Evolutionary conservation across 2,888 invertebrate species (phyloP), one percentile per base, ranked within the genome.

Genomic region (Andrena hattorfiana): DNA sequence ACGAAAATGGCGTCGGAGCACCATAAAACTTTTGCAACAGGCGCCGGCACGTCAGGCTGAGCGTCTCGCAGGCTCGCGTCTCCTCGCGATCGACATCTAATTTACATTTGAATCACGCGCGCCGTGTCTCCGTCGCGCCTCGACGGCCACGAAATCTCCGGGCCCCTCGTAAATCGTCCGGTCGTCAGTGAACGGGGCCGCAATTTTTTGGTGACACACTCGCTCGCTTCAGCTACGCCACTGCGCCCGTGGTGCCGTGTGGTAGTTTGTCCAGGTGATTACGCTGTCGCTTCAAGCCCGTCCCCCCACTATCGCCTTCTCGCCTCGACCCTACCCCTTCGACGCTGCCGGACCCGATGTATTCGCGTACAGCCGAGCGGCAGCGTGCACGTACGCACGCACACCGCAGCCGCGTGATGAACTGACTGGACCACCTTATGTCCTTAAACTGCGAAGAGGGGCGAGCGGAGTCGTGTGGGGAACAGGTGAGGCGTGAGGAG

Each of bases 191-290:
- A 75, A 72, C 64, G 77, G 76, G 77, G 76, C 13, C 73, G 77
- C 85, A 81, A 89, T 85, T 85, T 79, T 87, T 68, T 71, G 84
- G 80, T 73, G 79, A 87, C 86, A 80, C 87, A 67, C 84, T 78
- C 42, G 42, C 81, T 82, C 77, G 82, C 75, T 74, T 48, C 75
- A 79, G 71, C 85, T 87, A 89, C 88, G 87, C 86, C 92, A 90
- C 85, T 92, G 81, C 51, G 63, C 32, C 91, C 89, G 86, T 84
- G 89, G 80, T 28, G 49, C 62, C 63, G 87, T 89, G 89, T 91
- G 89, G 92, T 91, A 92, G 92, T 92, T 91, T 90, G 91, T 92
- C 90, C 92, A 89, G 92, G 91, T 93, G 93, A 93, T 93, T 93
- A 93, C 92, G 91, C 93, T 93, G 93, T 93, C 93, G 93, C 93